Evolutionary conservation across 2,888 invertebrate genomes (phyloP).

Genomic region (Operophtera brumata): DNA sequence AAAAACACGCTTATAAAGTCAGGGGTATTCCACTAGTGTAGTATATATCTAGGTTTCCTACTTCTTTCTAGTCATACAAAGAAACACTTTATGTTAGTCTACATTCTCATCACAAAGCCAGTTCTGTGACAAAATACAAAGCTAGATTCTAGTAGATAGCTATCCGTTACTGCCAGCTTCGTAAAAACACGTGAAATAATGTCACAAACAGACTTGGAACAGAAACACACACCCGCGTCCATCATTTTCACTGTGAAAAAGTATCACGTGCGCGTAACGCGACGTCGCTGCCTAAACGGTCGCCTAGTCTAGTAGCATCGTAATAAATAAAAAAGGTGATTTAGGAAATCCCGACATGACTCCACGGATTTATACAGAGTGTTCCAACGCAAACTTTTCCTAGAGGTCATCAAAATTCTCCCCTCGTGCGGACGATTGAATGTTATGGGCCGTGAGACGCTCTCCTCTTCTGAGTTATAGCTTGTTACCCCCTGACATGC

Average conservation of each 20-base stretch:
- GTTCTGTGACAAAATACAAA: background rate
- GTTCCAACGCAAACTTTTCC: conserved; percentile 71
- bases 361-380: conserved; percentile 76
- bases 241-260: conserved; percentile 47
- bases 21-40: too few species aligned
- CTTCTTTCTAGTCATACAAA: background rate
- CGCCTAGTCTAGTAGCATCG: conserved; percentile 61
- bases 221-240: conserved; percentile 44
- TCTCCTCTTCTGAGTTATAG: conserved; percentile 71
- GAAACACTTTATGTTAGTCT: background rate
- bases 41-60: too few species aligned
- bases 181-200: conserved; percentile 22
- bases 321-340: conserved; percentile 77
- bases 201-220: conserved; percentile 38
- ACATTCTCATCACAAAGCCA: background rate
- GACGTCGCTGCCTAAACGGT: conserved; percentile 66
- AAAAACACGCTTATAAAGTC: too few species aligned
- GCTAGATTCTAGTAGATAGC: conserved; percentile 3
- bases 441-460: conserved; percentile 75
- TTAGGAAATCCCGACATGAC: conserved; percentile 77
- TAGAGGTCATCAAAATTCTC: conserved; percentile 77
- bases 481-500: conserved; percentile 65
- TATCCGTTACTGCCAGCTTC: conserved; percentile 1
- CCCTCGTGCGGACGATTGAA: conserved; percentile 76
- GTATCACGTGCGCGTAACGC: conserved; percentile 60